phyloP scores from a whole-genome alignment of 2,113 vertebrate species.

The Semicossyphus pulcher region DNA sequence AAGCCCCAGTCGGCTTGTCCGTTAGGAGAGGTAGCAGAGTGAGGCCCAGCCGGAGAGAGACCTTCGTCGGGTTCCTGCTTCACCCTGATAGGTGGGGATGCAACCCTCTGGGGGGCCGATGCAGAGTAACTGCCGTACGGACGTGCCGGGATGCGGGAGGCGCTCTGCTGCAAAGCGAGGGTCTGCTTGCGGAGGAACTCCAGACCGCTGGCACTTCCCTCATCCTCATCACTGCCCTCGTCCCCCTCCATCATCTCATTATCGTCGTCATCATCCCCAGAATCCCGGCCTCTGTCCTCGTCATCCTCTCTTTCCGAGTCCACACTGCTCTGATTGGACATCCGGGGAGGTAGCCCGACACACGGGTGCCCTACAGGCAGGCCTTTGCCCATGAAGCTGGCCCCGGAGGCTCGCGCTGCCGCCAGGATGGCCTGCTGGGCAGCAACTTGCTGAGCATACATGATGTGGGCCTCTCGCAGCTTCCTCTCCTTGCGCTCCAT shows the following conservation, averaged over 20 bases:
- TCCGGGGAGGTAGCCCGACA: slow-evolving; percentile 60
- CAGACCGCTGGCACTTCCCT: slow-evolving; percentile 78
- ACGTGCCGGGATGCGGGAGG: slow-evolving; percentile 70
- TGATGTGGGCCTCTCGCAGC: slow-evolving; percentile 89
- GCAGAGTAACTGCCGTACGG: slow-evolving; percentile 70
- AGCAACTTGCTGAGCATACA: slow-evolving; percentile 90
- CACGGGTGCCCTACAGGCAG: slow-evolving; percentile 60
- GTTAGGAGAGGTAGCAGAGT: slow-evolving; percentile 77
- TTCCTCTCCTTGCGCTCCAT: slow-evolving; percentile 92
- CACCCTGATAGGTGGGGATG: slow-evolving; percentile 79
- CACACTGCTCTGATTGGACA: slow-evolving; percentile 85
- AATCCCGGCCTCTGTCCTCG: slow-evolving; percentile 82
- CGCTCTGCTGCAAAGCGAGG: slow-evolving; percentile 81
- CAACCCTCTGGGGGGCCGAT: slow-evolving; percentile 73
- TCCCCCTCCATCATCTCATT: slow-evolving; percentile 84
- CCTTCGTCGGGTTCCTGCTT: slow-evolving; percentile 91
- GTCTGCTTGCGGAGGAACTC: slow-evolving; percentile 92
- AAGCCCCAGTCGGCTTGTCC: slow-evolving; percentile 88
- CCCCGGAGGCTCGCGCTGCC: slow-evolving; percentile 82
- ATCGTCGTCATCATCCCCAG: slow-evolving; percentile 82
- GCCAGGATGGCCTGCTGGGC: slow-evolving; percentile 89
- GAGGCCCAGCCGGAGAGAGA: slow-evolving; percentile 80
- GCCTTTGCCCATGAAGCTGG: slow-evolving; percentile 82
- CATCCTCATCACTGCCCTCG: slow-evolving; percentile 81
- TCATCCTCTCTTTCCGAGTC: slow-evolving; percentile 90